Evolutionary conservation across 2,888 invertebrate genomes (phyloP), one percentile per base, ranked within the genome.

Genomic region (Mesorhabditis spiculigera): DNA sequence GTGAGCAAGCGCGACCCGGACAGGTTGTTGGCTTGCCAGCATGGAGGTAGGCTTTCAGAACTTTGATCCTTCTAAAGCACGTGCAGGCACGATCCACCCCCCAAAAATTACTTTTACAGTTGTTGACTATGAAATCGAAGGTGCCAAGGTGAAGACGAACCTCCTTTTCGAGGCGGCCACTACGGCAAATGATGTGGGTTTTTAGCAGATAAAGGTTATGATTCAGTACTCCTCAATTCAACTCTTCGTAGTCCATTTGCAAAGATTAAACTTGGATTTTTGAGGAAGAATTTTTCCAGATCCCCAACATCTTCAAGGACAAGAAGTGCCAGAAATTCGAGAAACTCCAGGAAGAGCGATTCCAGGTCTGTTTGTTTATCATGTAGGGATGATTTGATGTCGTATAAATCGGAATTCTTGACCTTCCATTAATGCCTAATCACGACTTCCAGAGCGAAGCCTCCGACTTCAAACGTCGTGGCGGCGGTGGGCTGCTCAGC

Each of bases 221-320:
- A 43, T 63, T 63, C 10, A 28, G 16, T n/a, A 62, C 6, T 66
- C 44, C 50, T 45, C 10, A 63, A 43, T 13, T 13, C 8, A 41
- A 10, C 41, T 3, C n/a, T 43, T 43, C 8, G n/a, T 13, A 50
- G 8, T 50, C 8, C 58, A 50, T 50, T 10, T 28, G 28, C 3
- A 28, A 28, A 1, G 1, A 5, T 43, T n/a, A 28, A 65, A 3
- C 10, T 5, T n/a, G 4, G 4, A 43, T 16, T 10, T 67, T n/a
- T 63, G 42, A 63, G 43, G 16, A 6, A 28, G 50, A 13, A 63
- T 16, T 45, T 8, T 61, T 71, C 75, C 70, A 82, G 82, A 73
- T 85, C 45, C 85, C 85, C 6, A 84, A 85, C 70, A 85, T 85
- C 66, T 76, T 85, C 74, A 85, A 85, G 72, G 85, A 85, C 75